phyloP scores from a whole-genome alignment of 2,113 vertebrate species.

The Lepus timidus region DNA sequence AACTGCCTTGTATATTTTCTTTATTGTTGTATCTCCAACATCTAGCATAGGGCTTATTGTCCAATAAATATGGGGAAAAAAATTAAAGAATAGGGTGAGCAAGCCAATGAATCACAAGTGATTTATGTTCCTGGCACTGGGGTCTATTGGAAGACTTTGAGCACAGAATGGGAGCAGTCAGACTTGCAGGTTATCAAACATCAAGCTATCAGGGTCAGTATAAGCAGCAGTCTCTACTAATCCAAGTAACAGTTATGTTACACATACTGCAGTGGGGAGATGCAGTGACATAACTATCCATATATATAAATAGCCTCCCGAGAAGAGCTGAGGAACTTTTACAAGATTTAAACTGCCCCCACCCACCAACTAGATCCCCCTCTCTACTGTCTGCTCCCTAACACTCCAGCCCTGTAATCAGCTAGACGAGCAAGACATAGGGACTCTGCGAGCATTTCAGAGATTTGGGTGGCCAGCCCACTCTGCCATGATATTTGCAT shows the following conservation, averaged over 20 bases:
- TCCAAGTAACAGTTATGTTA: neutral
- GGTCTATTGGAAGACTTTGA: neutral
- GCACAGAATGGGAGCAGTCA: neutral
- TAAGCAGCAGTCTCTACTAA: neutral
- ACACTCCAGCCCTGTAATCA: neutral
- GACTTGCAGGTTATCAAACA: neutral
- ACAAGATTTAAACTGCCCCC: neutral
- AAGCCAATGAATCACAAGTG: neutral
- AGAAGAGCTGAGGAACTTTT: neutral
- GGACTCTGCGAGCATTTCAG: conserved; percentile 42
- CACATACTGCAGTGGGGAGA: neutral
- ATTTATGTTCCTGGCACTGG: neutral
- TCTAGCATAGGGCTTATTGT: neutral
- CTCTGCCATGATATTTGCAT: conserved; percentile 69
- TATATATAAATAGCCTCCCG: neutral
- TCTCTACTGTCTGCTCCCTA: neutral
- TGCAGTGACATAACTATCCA: conserved; percentile 13
- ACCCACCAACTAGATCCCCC: neutral
- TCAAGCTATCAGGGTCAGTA: neutral
- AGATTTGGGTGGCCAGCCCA: conserved; percentile 1
- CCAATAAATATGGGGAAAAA: neutral
- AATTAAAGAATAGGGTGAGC: conserved; percentile 13
- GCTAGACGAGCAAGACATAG: neutral
- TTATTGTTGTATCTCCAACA: neutral
- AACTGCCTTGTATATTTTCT: neutral